These are phyloP conservation scores for Lethrus apterus DNA, from an alignment of 1,140 invertebrate genomes.

Conservation along the genomic window DNA sequence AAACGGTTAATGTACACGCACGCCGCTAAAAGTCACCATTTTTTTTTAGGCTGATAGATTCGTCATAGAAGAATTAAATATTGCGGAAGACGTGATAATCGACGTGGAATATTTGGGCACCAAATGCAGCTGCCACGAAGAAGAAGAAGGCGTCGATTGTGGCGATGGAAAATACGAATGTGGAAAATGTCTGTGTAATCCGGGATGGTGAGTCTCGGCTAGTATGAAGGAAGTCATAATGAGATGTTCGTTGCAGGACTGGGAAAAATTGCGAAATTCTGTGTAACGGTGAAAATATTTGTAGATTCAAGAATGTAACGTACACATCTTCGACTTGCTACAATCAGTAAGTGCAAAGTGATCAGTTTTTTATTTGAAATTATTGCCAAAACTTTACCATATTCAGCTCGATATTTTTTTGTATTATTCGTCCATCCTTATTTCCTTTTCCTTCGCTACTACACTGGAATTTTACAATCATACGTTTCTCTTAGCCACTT, in stretches of 20 bases:
- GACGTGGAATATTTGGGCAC: constrained; percentile 44
- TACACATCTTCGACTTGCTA: constrained; percentile 21
- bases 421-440: no score
- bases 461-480: no score
- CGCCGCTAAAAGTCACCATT: not conserved
- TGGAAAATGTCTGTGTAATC: constrained; percentile 50
- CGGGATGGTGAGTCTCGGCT: constrained; percentile 45
- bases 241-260: constrained; percentile 21
- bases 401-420: not conserved
- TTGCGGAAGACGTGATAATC: constrained; percentile 43
- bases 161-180: constrained; percentile 47
- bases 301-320: constrained; percentile 15
- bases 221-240: not conserved
- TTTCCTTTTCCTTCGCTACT: no score
- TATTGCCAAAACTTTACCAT: constrained; percentile 1
- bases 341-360: constrained; percentile 16
- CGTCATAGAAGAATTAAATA: constrained; percentile 44
- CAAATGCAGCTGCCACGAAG: constrained; percentile 40
- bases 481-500: no score
- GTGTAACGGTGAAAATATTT: constrained; percentile 22
- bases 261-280: constrained; percentile 23
- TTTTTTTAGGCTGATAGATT: constrained; percentile 31
- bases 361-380: constrained; percentile 1
- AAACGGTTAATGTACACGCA: not conserved
- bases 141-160: not conserved